Evolutionary conservation across 2,113 vertebrate genomes (phyloP).

Genomic region (Lutjanus erythropterus): DNA sequence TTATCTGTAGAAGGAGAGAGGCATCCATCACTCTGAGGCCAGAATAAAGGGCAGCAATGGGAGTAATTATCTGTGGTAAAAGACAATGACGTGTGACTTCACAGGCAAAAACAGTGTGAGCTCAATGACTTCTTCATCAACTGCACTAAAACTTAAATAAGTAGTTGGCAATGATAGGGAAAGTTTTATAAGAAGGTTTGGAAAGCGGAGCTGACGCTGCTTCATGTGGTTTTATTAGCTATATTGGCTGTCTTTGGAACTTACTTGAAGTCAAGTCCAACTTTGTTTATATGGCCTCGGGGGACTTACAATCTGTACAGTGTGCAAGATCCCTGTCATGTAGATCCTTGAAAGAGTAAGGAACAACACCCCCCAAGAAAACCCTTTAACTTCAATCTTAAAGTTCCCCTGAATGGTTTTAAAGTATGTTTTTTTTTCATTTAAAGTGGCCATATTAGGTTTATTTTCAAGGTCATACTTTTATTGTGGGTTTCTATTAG

Average conservation of each 20-base stretch:
- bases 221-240: background rate
- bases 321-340: too few relatives aligned
- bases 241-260: background rate
- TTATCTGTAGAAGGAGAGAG: slow-evolving; percentile 36
- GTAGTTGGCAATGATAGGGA: background rate
- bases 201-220: background rate
- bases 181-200: background rate
- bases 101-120: slow-evolving; percentile 17
- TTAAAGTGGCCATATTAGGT: too few relatives aligned
- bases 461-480: too few relatives aligned
- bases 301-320: too few relatives aligned
- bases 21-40: slow-evolving; percentile 61
- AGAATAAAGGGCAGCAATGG: slow-evolving; percentile 60
- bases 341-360: too few relatives aligned
- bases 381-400: too few relatives aligned
- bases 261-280: too few relatives aligned
- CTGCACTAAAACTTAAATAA: slow-evolving; percentile 16
- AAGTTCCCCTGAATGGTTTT: too few relatives aligned
- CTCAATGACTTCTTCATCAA: slow-evolving; percentile 34
- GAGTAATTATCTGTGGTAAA: slow-evolving; percentile 68
- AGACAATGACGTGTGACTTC: slow-evolving; percentile 59
- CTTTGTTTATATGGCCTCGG: too few relatives aligned
- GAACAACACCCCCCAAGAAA: too few relatives aligned
- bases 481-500: too few relatives aligned
- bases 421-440: too few relatives aligned